Conservation (phyloP, 2,113 vertebrate genomes). For the Pongo abelii region DNA sequence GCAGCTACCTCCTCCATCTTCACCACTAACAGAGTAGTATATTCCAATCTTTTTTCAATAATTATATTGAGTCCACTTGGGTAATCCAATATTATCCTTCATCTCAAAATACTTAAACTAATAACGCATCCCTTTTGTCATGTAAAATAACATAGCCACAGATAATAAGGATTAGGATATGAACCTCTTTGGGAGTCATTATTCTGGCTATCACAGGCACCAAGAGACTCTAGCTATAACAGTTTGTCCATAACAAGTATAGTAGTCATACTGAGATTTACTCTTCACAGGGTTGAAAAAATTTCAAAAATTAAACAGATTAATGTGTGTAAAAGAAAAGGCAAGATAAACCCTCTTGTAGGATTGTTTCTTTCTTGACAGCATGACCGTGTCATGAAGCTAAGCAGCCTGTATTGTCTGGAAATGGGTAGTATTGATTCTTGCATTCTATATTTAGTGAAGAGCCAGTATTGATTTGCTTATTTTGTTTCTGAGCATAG, state of each 20-base stretch:
- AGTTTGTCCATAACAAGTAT: background rate
- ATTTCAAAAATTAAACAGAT: background rate
- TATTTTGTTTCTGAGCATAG: background rate
- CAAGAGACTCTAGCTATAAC: background rate
- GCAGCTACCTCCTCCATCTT: background rate
- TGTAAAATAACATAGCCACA: background rate
- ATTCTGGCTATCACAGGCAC: background rate
- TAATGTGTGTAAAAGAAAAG: background rate
- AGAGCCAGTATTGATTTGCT: background rate
- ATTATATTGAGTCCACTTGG: background rate
- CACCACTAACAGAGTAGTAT: background rate
- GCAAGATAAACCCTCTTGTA: background rate
- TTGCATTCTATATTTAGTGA: background rate
- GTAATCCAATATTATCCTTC: background rate
- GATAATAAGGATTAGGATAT: background rate
- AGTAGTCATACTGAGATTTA: background rate
- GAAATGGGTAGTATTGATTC: background rate
- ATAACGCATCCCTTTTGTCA: background rate
- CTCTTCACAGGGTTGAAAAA: background rate
- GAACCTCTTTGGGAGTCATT: background rate
- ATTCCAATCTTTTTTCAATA: background rate
- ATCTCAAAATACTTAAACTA: background rate
- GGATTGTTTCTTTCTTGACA: background rate
- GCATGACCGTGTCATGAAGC: background rate
- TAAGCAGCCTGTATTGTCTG: background rate